Base-by-base conservation (phyloP, 2,113 vertebrate species). In the Tragulus kanchil region DNA sequence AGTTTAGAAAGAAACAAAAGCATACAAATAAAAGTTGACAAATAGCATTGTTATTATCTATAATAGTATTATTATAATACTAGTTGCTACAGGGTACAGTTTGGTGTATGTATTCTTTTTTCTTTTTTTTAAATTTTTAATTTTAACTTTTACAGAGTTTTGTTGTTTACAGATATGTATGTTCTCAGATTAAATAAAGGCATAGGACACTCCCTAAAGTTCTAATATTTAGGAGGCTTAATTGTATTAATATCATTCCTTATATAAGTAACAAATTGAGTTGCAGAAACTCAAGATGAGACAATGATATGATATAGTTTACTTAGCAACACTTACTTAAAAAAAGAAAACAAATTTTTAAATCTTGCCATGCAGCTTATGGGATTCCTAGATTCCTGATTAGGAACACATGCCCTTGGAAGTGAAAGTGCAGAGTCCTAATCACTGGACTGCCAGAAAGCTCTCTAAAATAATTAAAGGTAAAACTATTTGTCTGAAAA, bases 301-400 rank as follows among this genome's bases (percentile, higher is more conserved):
- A 81, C 31, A 65, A 48, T 65, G 54, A 85, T 16, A 36, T 25
- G 25, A 15, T 36, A 36, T 36, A 36, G 36, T 36, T 36, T 36
- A 36, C 26, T 92, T 85, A 48, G 62, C 85, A 92, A 96, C 59
- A 67, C 6, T 94, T 84, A 58, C 82, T 78, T 78, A 78, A 78
- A 48, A 78, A 52, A 77, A 17, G 16, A 8, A 0, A 23, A 71
- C 42, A 71, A 36, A 45, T 50, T 50, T 45, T 75, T 50, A 28
- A 4, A 31, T 48, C 15, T 31, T 5, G 8, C 50, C 28, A 78
- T 52, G 48, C 48, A 75, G 42, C 45, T 78, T 54, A 16, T 10
- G 8, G 75, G 28, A 54, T n/a, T n/a, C 52, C 50, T 78, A 54
- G 28, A 31, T n/a, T 16, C 50, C 50, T 52, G 4, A 54, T 10